Evolutionary conservation across 2,797 vertebrate species (phyloP), one percentile per base, ranked within the genome.

Genomic region (Sebastes kiyomatsui): DNA sequence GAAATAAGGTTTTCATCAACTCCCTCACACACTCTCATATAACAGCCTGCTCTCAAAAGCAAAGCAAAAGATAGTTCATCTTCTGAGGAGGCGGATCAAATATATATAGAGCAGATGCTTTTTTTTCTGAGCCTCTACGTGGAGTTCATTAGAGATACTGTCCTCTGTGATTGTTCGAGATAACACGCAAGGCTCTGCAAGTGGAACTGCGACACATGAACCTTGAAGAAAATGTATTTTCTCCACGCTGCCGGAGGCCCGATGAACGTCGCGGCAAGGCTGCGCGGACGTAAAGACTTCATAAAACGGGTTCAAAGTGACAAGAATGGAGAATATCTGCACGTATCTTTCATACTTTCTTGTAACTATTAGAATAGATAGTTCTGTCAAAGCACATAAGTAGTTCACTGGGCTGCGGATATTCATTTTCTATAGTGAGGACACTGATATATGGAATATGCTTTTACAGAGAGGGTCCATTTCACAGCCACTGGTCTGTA

Each of bases 1-100:
- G 91, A 95, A 94, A 95, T 90, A 95, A 92, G 95, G 54, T 93
- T 96, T 94, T 93, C 92, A 94, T 94, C 87, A 92, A 94, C 93
- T 79, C 67, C 90, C 91, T 93, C 20, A 65, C 33, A 14, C 5
- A 91, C 90, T 91, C 89, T 80, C 81, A 91, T 93, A 94, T 90
- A 95, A 96, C 91, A 91, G 91, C 81, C 83, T 70, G 66, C 61
- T 83, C 87, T 86, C 93, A 94, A 89, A 92, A 90, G 89, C 87
- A 93, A 89, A 69, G 72, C 72, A 70, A 46, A 77, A 87, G 89
- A 90, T 75, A 86, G 81, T 67, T 42, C 75, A 79, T 85, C 65
- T 52, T 85, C 65, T 52, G 59, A n/a, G 85, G 64, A 75, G 72
- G 78, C 20, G 59, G 66, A 90, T 83, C 69, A 86, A 85, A 88